Conservation (phyloP, 2,797 vertebrate species). For the Poeciliopsis turneri region DNA sequence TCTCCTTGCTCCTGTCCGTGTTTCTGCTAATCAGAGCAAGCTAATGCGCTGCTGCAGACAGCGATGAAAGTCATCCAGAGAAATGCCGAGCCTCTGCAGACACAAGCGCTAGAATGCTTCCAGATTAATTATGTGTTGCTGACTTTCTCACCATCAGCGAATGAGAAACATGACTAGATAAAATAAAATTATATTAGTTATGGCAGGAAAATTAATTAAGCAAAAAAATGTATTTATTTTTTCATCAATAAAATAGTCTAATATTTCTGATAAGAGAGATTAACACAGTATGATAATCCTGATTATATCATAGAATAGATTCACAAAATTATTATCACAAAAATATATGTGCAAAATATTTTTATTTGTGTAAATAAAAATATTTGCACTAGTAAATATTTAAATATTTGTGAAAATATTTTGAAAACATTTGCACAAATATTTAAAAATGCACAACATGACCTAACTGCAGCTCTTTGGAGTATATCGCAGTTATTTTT, state of each 20-base stretch:
- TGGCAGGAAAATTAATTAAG: background rate
- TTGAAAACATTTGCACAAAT: background rate
- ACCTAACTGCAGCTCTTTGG: background rate
- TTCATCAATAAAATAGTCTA: background rate
- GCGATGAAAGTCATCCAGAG: background rate
- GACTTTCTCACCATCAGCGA: constrained; percentile 2
- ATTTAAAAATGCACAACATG: background rate
- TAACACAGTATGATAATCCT: background rate
- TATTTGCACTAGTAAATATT: too few relatives aligned
- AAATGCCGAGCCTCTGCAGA: constrained; percentile 32
- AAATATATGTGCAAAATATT: too few relatives aligned
- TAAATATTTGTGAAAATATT: background rate
- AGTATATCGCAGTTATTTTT: background rate
- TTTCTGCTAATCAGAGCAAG: background rate
- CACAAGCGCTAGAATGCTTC: background rate
- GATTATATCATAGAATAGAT: background rate
- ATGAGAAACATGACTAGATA: background rate
- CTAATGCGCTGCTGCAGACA: constrained; percentile 3
- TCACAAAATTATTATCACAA: too few relatives aligned
- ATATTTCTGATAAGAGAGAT: background rate
- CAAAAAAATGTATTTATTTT: too few relatives aligned
- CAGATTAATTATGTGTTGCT: background rate
- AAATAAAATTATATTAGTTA: background rate
- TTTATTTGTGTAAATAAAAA: too few relatives aligned
- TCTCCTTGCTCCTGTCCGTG: background rate